Conservation (phyloP, 2,797 vertebrate species). For the Arrhamphus sclerolepis region DNA sequence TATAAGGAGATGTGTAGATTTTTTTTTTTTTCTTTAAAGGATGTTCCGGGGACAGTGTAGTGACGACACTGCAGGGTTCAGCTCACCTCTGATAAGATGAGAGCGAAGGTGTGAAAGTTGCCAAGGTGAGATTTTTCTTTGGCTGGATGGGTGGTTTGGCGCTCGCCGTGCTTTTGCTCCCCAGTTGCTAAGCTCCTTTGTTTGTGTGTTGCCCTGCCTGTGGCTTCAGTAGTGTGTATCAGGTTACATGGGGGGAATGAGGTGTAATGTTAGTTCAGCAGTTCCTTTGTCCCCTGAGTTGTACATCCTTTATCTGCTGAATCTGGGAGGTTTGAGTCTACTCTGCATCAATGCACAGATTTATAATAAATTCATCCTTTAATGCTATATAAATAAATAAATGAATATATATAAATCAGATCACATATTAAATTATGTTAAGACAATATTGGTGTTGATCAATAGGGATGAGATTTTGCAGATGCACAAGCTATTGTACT, state of each 20-base stretch:
- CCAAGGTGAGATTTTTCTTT: conserved; percentile 41
- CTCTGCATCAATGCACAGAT: conserved; percentile 46
- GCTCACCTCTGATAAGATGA: conserved; percentile 59
- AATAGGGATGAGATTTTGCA: too few species aligned
- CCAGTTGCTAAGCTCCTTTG: conserved; percentile 76
- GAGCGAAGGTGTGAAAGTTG: conserved; percentile 66
- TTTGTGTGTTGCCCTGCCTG: conserved; percentile 72
- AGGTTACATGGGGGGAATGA: conserved; percentile 74
- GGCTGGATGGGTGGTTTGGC: conserved; percentile 35
- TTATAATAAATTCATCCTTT: conserved; percentile 26
- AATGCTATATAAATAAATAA: too few species aligned
- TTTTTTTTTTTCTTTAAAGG: conserved; percentile 27
- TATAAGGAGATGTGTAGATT: conserved; percentile 48
- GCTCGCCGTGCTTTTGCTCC: conserved; percentile 32
- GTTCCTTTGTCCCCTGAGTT: conserved; percentile 72
- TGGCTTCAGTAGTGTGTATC: conserved; percentile 62
- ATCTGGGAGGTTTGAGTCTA: conserved; percentile 43
- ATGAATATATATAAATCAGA: too few species aligned
- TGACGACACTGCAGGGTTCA: conserved; percentile 50
- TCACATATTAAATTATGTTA: too few species aligned
- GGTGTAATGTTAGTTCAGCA: conserved; percentile 72
- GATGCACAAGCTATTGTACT: too few species aligned
- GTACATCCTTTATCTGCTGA: conserved; percentile 56
- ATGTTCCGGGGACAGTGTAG: conserved; percentile 54
- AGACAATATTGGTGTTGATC: too few species aligned